Evolutionary conservation across 1,140 invertebrate genomes (phyloP).

Genomic region (Pemphigus obesinymphae): DNA sequence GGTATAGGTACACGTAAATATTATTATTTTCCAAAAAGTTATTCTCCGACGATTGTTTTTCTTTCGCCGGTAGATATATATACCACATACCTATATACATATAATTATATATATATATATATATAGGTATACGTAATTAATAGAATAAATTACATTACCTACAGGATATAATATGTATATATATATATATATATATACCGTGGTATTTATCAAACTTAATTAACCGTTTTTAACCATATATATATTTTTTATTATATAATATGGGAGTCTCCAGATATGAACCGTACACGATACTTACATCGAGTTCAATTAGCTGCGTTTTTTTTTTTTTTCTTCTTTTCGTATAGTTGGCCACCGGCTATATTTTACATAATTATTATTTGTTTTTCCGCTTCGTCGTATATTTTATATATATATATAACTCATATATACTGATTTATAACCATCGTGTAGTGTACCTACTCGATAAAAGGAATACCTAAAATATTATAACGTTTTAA

Average conservation of each 20-base stretch:
- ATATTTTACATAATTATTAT: conserved; percentile 9
- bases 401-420: not conserved
- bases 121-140: not conserved
- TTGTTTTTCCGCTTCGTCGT: not conserved
- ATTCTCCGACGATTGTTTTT: no score
- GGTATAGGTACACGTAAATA: no score
- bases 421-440: not conserved
- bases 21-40: no score
- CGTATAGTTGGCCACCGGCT: not conserved
- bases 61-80: not conserved
- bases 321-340: not conserved
- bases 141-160: conserved; percentile 12
- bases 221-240: conserved; percentile 7
- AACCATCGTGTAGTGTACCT: not conserved
- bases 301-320: conserved; percentile 2
- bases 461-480: no score
- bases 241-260: no score
- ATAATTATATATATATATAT: not conserved
- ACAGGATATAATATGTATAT: not conserved
- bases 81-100: not conserved
- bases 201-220: conserved; percentile 21
- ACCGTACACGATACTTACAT: not conserved
- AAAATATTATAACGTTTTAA: not conserved
- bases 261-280: not conserved
- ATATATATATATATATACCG: no score